Base-by-base conservation (phyloP, 2,113 vertebrate genomes). In the Tringa solitaria region DNA sequence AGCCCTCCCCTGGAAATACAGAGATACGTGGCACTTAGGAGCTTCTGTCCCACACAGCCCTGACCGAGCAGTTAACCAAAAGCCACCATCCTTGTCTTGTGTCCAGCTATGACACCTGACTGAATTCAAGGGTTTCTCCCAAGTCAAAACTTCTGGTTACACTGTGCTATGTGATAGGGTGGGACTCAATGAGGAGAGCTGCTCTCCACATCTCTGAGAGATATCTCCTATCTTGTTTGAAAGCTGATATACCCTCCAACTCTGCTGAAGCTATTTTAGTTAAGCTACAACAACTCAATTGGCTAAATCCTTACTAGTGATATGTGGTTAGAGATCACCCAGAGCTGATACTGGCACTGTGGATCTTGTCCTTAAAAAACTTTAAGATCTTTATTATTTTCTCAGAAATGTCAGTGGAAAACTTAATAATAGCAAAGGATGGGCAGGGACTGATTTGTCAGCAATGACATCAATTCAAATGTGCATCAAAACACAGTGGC, bases 251-350 rank as follows among this genome's bases (percentile, higher is more conserved):
- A 96, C 82, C 84, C 92, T 97, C 93, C 91, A 97, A 95, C 90
- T 97, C 92, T 93, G 89, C 89, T 78, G 84, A 63, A 97, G 95
- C 68, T 95, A 39, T 97, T 97, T 97, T 95, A 96, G 84, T 94
- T 97, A 95, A 98, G 87, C 93, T 95, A 87, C 85, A 87, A 95
- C 91, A 96, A 96, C 67, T 97, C 95, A 95, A 89, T 96, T 94
- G 87, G 57, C 87, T 97, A 97, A 97, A 96, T 96, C 93, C 96
- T 95, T 91, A 84, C 91, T 95, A 94, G 92, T 77, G 93, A 97
- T 96, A 97, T 63, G 89, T 93, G 87, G 90, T 84, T 89, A 90
- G 72, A 96, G 95, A 97, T 95, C 96, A 96, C 79, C 54, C 64
- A 85, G 77, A 80, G 74, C 92, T 79, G 96, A 97, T 96, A 96